Evolutionary conservation across 2,113 vertebrate species (phyloP).

Genomic region (Ciconia stormi): DNA sequence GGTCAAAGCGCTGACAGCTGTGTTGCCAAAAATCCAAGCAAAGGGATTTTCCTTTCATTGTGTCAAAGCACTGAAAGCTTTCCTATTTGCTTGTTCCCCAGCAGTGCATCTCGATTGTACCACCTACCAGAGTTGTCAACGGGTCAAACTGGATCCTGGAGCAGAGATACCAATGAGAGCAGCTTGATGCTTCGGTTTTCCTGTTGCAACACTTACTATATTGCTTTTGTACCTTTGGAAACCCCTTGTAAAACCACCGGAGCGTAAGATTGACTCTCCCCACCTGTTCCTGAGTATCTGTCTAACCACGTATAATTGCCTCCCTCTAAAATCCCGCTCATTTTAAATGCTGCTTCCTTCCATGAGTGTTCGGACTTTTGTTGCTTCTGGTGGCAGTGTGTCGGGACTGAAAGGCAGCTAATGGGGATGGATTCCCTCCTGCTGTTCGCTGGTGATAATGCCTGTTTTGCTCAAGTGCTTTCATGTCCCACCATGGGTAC

Average conservation of each 20-base stretch:
- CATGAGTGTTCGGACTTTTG: neutral
- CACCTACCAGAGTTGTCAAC: accelerated
- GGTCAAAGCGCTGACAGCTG: neutral
- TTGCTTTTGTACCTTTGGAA: neutral
- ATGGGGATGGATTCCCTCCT: neutral
- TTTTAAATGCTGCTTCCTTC: neutral
- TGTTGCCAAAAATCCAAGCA: neutral
- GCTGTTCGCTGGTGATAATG: neutral
- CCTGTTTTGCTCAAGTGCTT: neutral
- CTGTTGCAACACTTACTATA: neutral
- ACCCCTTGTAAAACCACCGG: neutral
- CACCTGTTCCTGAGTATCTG: neutral
- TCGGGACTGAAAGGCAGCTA: neutral
- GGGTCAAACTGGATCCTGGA: neutral
- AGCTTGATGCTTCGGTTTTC: neutral
- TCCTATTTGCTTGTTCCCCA: neutral
- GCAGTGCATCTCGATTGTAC: neutral
- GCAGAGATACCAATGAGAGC: neutral
- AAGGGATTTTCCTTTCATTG: neutral
- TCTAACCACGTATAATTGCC: neutral
- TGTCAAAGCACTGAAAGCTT: neutral
- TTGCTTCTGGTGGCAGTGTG: neutral
- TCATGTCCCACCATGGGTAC: neutral
- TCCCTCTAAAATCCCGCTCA: neutral
- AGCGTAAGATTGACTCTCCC: neutral